Evolutionary conservation across 2,888 invertebrate species (phyloP), one percentile per base, ranked within the genome.

Genomic region (Tholera decimalis): DNA sequence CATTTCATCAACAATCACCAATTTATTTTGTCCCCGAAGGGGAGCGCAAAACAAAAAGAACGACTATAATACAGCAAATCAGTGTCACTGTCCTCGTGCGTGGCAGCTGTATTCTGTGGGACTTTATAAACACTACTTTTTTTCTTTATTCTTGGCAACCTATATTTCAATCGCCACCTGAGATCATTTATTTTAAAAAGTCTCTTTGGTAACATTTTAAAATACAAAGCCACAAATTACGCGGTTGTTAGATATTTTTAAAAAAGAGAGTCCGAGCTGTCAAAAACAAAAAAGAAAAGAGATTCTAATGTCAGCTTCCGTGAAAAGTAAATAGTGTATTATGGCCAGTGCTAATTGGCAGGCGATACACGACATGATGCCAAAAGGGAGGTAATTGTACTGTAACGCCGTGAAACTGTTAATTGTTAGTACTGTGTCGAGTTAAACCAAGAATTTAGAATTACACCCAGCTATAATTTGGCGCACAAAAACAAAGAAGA

Each of bases 11-110:
- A 6, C 6, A 22, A 30, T 20, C 28, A 30, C 28, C 18, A 37
- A 59, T 46, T 59, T 3, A 2, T 37, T 51, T 61, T 55, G 46
- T 41, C 30, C 37, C 54, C 46, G 37, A 22, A 57, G 24, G 22
- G 54, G 8, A 66, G 26, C n/a, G 51, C 30, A 59, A 39, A 44
- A 39, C 15, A 37, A 26, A 37, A 44, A 44, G 6, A 51, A n/a
- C 20, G 39, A 53, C 37, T 24, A 46, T 53, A 72, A 68, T 62
- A 58, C 37, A 47, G 24, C 33, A 47, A 18, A 60, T 26, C 61
- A 28, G 9, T 59, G 58, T 58, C 58, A 43, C 18, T 22, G 28
- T 70, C 60, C 73, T 70, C 57, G 75, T 64, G 60, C 50, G 57
- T 20, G 20, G 50, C 64, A 60, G 64, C 60, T 75, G 73, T 60